A percentile compares a stretch with the other conserved stretches of the same genome.
These are phyloP conservation scores for Limosa lapponica DNA, from an alignment of 2,797 vertebrate species.

Conservation along the genomic window DNA sequence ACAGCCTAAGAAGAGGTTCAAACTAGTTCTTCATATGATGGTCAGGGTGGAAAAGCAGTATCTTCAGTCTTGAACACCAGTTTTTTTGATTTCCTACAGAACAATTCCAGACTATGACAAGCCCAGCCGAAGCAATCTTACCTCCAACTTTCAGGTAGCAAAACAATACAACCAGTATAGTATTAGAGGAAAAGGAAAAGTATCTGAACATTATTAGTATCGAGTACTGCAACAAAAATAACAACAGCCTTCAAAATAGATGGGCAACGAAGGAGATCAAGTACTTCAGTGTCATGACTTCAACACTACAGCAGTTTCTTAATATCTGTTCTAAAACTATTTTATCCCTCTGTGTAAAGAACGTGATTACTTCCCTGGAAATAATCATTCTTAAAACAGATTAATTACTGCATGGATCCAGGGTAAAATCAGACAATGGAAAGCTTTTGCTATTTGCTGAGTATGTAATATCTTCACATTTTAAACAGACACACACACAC, in stretches of 20 bases:
- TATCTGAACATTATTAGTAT: background rate
- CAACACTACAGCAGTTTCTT: background rate
- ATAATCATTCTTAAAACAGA: background rate
- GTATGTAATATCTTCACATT: background rate
- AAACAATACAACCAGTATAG: background rate
- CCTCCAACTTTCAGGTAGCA: background rate
- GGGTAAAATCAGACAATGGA: background rate
- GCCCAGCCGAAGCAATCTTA: background rate
- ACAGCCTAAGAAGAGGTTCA: background rate
- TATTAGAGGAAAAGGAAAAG: background rate
- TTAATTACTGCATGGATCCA: background rate
- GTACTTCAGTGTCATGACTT: background rate
- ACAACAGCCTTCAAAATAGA: background rate
- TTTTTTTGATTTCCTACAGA: background rate
- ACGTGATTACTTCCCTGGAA: rapidly evolving
- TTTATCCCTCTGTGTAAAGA: background rate
- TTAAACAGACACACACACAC: background rate
- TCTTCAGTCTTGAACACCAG: background rate
- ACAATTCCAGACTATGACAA: background rate
- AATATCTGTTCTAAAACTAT: background rate
- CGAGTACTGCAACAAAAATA: background rate
- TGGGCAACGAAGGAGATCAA: background rate
- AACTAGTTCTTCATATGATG: background rate
- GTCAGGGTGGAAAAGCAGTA: background rate
- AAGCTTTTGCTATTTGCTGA: background rate